A percentile compares a stretch with the other conserved stretches of the same genome.
Evolutionary conservation across 2,888 invertebrate genomes (phyloP).

Genomic region (Aproaerema taeniolella): DNA sequence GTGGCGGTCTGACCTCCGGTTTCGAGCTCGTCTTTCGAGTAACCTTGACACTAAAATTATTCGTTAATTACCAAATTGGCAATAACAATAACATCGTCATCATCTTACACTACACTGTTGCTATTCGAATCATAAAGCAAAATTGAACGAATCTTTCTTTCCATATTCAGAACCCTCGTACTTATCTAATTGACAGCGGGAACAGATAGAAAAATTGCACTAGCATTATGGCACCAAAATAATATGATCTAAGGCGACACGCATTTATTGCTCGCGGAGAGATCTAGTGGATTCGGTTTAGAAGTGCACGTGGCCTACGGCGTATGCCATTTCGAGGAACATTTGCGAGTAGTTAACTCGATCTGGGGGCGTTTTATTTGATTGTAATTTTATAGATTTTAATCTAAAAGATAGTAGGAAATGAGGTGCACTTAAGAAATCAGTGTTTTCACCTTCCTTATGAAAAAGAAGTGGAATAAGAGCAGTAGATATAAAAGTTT

Average conservation of each 20-base stretch:
- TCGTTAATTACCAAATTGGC: slow-evolving; percentile 6
- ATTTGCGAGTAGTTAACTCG: slow-evolving; percentile 26
- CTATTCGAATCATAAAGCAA: too few relatives aligned
- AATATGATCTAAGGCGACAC: slow-evolving; percentile 19
- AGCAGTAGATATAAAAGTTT: too few relatives aligned
- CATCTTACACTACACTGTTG: too few relatives aligned
- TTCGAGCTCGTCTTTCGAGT: slow-evolving; percentile 54
- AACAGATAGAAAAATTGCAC: slow-evolving; percentile 29
- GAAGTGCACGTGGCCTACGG: slow-evolving; percentile 27
- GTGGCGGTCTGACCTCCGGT: slow-evolving; percentile 41
- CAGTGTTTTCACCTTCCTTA: too few relatives aligned
- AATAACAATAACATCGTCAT: too few relatives aligned
- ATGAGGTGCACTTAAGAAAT: too few relatives aligned
- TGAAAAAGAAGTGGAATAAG: too few relatives aligned
- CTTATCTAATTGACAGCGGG: slow-evolving; percentile 31
- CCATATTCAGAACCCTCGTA: slow-evolving; percentile 21
- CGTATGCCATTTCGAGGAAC: slow-evolving; percentile 39
- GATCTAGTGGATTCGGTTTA: slow-evolving; percentile 27
- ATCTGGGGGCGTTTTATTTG: too few relatives aligned
- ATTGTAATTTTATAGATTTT: too few relatives aligned
- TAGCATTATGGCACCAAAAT: slow-evolving; percentile 21
- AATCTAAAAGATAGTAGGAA: too few relatives aligned
- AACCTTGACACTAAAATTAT: slow-evolving; percentile 36
- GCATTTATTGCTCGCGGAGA: slow-evolving; percentile 9
- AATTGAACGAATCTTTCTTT: too few relatives aligned